These are phyloP conservation scores for Etheostoma spectabile DNA, from an alignment of 2,113 vertebrate species.

Conservation along the genomic window DNA sequence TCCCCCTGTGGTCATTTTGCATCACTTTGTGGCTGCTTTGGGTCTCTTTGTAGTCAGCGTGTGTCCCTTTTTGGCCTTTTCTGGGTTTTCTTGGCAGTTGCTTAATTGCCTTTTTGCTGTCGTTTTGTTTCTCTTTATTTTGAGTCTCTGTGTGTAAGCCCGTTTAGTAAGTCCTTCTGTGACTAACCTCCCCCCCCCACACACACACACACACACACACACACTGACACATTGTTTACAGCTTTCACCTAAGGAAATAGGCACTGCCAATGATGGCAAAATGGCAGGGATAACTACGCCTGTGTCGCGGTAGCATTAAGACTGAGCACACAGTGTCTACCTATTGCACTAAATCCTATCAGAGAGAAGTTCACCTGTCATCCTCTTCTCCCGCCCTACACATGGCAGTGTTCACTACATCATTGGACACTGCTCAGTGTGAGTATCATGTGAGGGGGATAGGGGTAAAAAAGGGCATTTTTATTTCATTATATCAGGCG, in stretches of 20 bases:
- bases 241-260: not conserved
- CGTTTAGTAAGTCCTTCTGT: not conserved
- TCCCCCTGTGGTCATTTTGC: not conserved
- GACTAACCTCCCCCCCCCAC: not conserved
- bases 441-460: conserved; percentile 7
- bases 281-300: not conserved
- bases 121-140: not conserved
- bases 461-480: not conserved
- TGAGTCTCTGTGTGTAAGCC: not conserved
- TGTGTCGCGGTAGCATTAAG: not conserved
- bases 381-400: not conserved
- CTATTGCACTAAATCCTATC: conserved; percentile 14
- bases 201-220: conserved; percentile 1
- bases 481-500: conserved; percentile 13
- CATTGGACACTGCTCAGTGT: not conserved
- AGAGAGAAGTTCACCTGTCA: conserved; percentile 1
- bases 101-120: not conserved
- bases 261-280: not conserved
- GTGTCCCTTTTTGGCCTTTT: too few relatives aligned
- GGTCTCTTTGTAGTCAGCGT: too few relatives aligned
- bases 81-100: too few relatives aligned
- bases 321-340: not conserved
- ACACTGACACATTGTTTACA: conserved; percentile 12
- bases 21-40: not conserved
- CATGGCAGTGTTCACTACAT: not conserved